Evolutionary conservation across 23 tunicate species (phyloP).

Genomic region (Ciona savignyi): DNA sequence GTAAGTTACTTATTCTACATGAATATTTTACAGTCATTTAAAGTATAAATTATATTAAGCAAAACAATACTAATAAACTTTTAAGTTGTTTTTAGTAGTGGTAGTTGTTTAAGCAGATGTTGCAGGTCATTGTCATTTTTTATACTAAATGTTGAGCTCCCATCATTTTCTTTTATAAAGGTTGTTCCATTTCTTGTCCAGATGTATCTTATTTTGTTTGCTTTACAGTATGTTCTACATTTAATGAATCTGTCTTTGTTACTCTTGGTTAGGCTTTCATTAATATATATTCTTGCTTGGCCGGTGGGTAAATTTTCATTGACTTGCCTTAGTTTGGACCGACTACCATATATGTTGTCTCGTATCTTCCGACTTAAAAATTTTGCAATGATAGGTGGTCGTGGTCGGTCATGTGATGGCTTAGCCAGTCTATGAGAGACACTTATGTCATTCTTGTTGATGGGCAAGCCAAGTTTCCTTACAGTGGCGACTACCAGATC

Average conservation of each 20-base stretch:
- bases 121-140: constrained; percentile 4
- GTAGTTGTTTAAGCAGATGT: no score
- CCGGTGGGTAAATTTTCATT: neutral
- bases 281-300: neutral
- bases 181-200: constrained; percentile 15
- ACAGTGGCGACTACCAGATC: constrained; percentile 8
- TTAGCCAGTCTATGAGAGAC: constrained; percentile 9
- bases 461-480: neutral
- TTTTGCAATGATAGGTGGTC: constrained; percentile 7
- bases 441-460: neutral
- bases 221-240: neutral
- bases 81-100: no score
- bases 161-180: constrained; percentile 5
- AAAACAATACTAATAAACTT: no score
- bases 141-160: neutral
- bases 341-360: neutral
- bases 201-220: neutral
- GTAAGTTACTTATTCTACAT: no score
- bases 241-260: neutral
- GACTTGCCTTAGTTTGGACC: neutral
- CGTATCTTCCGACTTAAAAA: neutral
- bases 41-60: no score
- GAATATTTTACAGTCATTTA: no score
- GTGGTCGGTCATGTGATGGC: neutral
- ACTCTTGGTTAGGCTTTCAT: constrained; percentile 5